phyloP scores from a whole-genome alignment of 2,797 vertebrate species.

The Karalla daura region DNA sequence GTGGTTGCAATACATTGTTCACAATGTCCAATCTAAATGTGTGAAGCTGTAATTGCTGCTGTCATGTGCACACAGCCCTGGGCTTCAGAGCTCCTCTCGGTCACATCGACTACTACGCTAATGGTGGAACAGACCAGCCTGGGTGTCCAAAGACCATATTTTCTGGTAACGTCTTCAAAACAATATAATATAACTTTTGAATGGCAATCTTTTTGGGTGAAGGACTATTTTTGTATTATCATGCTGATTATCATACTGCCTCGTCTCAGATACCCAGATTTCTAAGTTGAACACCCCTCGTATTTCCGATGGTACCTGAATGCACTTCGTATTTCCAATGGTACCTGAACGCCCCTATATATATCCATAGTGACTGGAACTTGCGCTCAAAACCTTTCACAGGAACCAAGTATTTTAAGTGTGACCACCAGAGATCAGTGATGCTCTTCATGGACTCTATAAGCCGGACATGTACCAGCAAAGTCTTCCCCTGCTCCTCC shows the following conservation, averaged over 20 bases:
- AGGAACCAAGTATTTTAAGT: slow-evolving; percentile 88
- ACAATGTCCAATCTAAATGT: neutral
- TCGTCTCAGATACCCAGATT: too few species aligned
- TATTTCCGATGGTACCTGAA: too few species aligned
- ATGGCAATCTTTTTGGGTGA: too few species aligned
- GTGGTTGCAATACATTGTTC: too few species aligned
- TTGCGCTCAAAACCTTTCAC: too few species aligned
- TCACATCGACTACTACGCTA: slow-evolving; percentile 96
- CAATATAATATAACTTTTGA: too few species aligned
- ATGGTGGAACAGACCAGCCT: slow-evolving; percentile 93
- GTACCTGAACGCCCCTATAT: too few species aligned
- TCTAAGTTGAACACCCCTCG: too few species aligned
- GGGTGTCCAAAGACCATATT: slow-evolving; percentile 91
- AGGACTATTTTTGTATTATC: too few species aligned
- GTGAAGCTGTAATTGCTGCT: neutral
- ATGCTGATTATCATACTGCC: too few species aligned
- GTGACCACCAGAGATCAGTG: slow-evolving; percentile 96
- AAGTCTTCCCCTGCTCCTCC: slow-evolving; percentile 87
- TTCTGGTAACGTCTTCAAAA: slow-evolving; percentile 79
- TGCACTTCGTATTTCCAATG: too few species aligned
- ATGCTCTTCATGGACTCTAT: slow-evolving; percentile 86
- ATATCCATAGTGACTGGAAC: too few species aligned
- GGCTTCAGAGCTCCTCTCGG: slow-evolving; percentile 90
- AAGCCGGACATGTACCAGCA: slow-evolving; percentile 71
- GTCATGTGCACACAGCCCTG: slow-evolving; percentile 79